phyloP scores from a whole-genome alignment of 2,797 vertebrate genomes.

The Poecilia velifera region DNA sequence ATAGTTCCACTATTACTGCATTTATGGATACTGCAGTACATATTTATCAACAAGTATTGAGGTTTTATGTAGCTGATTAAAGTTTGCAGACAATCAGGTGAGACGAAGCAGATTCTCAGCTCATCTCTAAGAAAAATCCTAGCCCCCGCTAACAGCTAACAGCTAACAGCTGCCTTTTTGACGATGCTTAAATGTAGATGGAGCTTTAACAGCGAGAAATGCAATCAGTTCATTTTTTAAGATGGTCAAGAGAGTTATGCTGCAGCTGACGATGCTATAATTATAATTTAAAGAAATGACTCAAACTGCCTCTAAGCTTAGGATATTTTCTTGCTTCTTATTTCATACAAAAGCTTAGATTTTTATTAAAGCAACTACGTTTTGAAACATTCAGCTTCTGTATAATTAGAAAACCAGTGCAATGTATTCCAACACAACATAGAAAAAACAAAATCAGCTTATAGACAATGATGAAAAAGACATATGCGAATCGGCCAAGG shows the following conservation, averaged over 20 bases:
- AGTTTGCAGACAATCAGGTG: no score
- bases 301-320: not conserved
- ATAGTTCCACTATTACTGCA: no score
- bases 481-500: no score
- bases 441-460: not conserved
- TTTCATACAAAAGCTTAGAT: not conserved
- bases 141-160: no score
- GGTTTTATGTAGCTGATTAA: not conserved
- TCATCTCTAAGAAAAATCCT: no score
- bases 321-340: not conserved
- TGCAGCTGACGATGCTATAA: not conserved
- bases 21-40: not conserved
- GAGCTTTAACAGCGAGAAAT: not conserved
- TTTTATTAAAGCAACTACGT: not conserved
- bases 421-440: not conserved
- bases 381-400: not conserved
- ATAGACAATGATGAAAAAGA: not conserved
- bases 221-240: not conserved
- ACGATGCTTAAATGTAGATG: not conserved
- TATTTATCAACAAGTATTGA: not conserved
- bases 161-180: not conserved
- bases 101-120: not conserved
- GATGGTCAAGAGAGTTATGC: not conserved
- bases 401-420: not conserved
- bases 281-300: not conserved